phyloP scores from a whole-genome alignment of 2,797 vertebrate genomes.

The Hypotaenidia philippensis region DNA sequence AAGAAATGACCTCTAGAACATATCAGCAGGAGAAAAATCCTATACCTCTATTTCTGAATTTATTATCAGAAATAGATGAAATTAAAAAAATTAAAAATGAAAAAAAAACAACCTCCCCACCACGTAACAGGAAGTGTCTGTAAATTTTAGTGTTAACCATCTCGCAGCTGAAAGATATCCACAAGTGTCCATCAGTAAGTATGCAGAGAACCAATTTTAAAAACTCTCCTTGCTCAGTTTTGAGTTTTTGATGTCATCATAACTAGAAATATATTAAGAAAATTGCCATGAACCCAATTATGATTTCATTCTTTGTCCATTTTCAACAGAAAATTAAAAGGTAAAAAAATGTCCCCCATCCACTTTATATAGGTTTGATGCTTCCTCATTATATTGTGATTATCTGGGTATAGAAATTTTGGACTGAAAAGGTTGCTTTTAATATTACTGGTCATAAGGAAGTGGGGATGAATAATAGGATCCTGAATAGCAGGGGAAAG shows the following conservation, averaged over 20 bases:
- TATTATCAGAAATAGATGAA: neutral
- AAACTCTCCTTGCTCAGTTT: neutral
- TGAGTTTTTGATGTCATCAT: neutral
- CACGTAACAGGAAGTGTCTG: neutral
- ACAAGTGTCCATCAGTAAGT: neutral
- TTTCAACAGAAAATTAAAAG: slow-evolving; percentile 10
- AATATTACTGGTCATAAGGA: neutral
- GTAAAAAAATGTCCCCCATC: neutral
- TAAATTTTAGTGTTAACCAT: neutral
- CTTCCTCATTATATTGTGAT: neutral
- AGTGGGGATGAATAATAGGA: neutral
- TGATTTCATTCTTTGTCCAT: neutral
- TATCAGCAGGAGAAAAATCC: neutral
- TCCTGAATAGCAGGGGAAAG: neutral
- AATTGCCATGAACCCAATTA: neutral
- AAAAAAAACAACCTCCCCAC: neutral
- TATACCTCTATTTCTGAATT: neutral
- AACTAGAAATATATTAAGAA: neutral
- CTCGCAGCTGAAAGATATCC: neutral
- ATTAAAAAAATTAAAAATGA: neutral
- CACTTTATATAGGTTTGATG: neutral
- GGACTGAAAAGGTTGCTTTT: neutral
- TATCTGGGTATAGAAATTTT: neutral
- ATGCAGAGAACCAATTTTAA: neutral
- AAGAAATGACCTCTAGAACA: neutral